A percentile compares a stretch with the other conserved stretches of the same genome.
phyloP scores from a whole-genome alignment of 2,113 vertebrate genomes.

The Suricata suricatta region DNA sequence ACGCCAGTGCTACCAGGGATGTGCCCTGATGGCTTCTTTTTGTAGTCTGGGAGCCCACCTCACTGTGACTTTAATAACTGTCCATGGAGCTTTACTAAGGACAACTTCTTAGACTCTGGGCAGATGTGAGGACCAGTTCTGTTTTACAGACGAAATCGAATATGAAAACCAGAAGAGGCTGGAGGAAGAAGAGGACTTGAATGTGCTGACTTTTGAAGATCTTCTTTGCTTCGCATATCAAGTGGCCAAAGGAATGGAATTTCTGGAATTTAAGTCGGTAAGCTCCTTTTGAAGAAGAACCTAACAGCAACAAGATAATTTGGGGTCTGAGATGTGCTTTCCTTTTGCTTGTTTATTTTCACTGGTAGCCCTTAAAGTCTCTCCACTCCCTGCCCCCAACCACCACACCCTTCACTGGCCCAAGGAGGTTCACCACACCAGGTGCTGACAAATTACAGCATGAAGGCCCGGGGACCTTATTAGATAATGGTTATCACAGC shows the following conservation, averaged over 20 bases:
- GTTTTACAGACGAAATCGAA: conserved; percentile 81
- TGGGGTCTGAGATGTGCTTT: not conserved
- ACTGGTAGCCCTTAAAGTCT: not conserved
- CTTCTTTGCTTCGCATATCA: conserved; percentile 96
- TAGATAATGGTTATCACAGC: not conserved
- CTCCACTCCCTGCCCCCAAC: no score
- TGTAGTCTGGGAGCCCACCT: no score
- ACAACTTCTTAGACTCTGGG: not conserved
- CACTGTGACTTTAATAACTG: not conserved
- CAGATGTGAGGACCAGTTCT: conserved; percentile 1
- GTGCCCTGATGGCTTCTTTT: not conserved
- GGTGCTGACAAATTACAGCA: not conserved
- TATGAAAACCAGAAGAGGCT: conserved; percentile 74
- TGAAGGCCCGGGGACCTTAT: not conserved
- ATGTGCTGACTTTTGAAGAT: conserved; percentile 93
- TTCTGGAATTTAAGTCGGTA: conserved; percentile 95
- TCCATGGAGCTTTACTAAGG: not conserved
- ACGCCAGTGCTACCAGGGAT: not conserved
- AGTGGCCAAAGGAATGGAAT: conserved; percentile 98
- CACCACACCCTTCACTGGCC: not conserved
- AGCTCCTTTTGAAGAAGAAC: conserved; percentile 56
- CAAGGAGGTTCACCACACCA: not conserved
- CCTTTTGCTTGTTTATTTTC: not conserved
- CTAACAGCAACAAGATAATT: not conserved
- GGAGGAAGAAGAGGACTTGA: conserved; percentile 88